Conservation (phyloP, 2,888 invertebrate species). For the Ennomos fuscantarius region DNA sequence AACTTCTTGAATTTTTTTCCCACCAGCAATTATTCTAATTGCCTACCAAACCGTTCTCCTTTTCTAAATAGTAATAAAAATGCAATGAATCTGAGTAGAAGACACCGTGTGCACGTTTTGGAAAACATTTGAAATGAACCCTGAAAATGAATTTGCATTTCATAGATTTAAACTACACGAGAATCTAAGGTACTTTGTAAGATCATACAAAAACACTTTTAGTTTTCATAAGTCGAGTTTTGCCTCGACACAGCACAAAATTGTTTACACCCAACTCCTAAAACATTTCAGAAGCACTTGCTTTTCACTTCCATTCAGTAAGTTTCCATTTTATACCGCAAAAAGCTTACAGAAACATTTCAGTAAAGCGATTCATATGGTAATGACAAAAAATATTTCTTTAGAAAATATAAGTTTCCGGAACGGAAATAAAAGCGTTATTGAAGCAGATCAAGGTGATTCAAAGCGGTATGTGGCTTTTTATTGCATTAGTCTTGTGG, state of each 20-base stretch:
- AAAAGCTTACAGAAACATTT: slow-evolving; percentile 19
- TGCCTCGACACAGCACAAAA: neutral
- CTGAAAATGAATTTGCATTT: too few relatives aligned
- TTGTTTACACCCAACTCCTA: slow-evolving; percentile 1
- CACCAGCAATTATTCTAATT: too few relatives aligned
- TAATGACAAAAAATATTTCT: slow-evolving; percentile 24
- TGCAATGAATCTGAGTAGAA: too few relatives aligned
- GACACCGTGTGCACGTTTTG: too few relatives aligned
- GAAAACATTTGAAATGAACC: too few relatives aligned
- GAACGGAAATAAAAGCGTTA: slow-evolving; percentile 8
- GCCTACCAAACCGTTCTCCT: too few relatives aligned
- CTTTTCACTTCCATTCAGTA: slow-evolving; percentile 11
- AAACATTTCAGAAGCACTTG: slow-evolving; percentile 2
- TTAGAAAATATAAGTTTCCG: slow-evolving; percentile 11
- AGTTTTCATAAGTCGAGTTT: too few relatives aligned
- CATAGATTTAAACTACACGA: too few relatives aligned
- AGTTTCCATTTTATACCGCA: slow-evolving; percentile 14
- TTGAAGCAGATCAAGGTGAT: slow-evolving; percentile 32
- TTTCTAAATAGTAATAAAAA: too few relatives aligned
- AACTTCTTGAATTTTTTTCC: too few relatives aligned
- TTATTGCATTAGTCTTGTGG: neutral
- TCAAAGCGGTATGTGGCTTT: slow-evolving; percentile 31
- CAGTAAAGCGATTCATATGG: slow-evolving; percentile 23
- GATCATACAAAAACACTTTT: too few relatives aligned
- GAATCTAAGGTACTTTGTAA: too few relatives aligned